phyloP scores from a whole-genome alignment of 2,888 invertebrate species.

The Heliconius charithonia region DNA sequence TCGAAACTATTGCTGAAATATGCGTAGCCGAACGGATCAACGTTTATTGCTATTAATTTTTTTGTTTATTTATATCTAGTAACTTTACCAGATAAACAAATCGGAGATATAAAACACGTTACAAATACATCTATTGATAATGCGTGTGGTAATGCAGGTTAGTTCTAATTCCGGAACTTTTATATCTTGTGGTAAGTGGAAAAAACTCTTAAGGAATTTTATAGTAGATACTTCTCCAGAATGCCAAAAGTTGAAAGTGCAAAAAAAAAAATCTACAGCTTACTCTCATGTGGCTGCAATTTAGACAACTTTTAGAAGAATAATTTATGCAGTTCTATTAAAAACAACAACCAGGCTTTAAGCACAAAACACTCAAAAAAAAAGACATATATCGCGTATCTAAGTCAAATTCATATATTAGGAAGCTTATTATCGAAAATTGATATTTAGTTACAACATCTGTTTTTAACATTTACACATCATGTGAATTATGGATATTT shows the following conservation, averaged over 20 bases:
- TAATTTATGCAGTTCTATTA: conserved; percentile 7
- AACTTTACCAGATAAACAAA: too few species aligned
- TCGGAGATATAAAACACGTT: too few species aligned
- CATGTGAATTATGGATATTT: too few species aligned
- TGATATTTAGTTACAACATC: too few species aligned
- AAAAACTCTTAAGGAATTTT: neutral
- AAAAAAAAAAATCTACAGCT: neutral
- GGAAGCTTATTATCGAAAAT: too few species aligned
- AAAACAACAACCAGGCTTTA: too few species aligned
- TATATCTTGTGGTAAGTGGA: neutral
- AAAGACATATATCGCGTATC: too few species aligned
- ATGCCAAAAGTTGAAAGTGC: neutral
- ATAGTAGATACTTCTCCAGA: neutral
- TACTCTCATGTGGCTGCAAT: conserved; percentile 11
- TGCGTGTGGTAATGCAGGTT: neutral
- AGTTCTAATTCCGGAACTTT: neutral
- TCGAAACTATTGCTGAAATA: conserved; percentile 19
- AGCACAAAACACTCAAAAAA: too few species aligned
- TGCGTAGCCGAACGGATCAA: conserved; percentile 16
- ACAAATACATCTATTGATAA: neutral
- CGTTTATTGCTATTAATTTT: neutral
- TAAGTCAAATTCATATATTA: too few species aligned
- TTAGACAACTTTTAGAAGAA: neutral
- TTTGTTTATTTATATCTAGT: neutral
- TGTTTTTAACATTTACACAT: too few species aligned